Conservation (phyloP, 2,113 vertebrate species). For the Zeus faber region DNA sequence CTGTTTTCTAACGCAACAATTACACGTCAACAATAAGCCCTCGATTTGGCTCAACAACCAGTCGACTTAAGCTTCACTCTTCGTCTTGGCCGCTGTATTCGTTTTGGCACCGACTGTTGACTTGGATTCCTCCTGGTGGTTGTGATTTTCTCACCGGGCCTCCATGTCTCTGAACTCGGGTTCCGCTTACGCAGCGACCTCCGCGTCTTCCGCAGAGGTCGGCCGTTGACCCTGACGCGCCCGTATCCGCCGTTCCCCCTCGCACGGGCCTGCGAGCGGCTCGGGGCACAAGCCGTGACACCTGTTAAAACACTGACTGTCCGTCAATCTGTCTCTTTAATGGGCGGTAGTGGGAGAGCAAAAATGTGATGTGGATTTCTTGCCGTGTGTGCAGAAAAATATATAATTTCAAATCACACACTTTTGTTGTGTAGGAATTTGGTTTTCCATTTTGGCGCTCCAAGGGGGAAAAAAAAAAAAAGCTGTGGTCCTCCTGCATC, state of each 20-base stretch:
- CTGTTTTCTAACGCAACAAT: too few relatives aligned
- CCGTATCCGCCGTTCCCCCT: background rate
- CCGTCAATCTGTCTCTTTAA: too few relatives aligned
- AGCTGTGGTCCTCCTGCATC: background rate
- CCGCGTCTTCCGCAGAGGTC: background rate
- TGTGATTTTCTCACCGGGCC: background rate
- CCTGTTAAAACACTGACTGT: constrained; percentile 34
- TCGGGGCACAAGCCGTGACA: constrained; percentile 5
- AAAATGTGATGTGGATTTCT: too few relatives aligned
- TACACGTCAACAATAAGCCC: background rate
- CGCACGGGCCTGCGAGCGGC: background rate
- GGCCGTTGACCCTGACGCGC: constrained; percentile 4
- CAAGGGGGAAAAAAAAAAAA: background rate
- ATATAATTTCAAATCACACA: too few relatives aligned
- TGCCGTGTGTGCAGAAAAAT: too few relatives aligned
- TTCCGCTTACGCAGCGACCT: background rate
- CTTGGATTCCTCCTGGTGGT: background rate
- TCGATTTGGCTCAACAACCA: background rate
- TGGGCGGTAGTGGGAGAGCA: too few relatives aligned
- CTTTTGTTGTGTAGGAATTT: constrained; percentile 2
- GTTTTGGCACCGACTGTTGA: background rate
- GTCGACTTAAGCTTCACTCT: too few relatives aligned
- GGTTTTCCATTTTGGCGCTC: background rate
- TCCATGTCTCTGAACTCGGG: background rate
- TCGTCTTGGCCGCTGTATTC: background rate